Evolutionary conservation across 2,797 vertebrate species (phyloP).

Genomic region (Lepilemur septentrionalis): DNA sequence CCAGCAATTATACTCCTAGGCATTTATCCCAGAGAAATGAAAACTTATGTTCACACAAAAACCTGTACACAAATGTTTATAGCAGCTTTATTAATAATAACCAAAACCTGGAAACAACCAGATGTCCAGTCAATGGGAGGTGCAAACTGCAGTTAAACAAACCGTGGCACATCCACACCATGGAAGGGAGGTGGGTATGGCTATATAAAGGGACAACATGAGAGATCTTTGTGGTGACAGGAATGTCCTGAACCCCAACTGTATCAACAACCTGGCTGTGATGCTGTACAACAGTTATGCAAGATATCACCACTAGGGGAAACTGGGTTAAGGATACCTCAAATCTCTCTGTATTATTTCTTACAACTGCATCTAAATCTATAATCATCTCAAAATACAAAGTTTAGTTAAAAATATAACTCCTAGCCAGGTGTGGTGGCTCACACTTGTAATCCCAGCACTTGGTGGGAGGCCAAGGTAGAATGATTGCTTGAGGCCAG

Average conservation of each 20-base stretch:
- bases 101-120: slow-evolving; percentile 39
- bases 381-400: neutral
- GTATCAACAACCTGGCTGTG: neutral
- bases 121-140: neutral
- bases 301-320: neutral
- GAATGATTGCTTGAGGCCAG: neutral
- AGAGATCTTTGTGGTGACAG: neutral
- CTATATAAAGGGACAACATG: neutral
- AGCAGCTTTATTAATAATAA: slow-evolving; percentile 50
- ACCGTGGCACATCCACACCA: neutral
- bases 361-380: neutral
- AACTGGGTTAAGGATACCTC: neutral
- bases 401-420: neutral
- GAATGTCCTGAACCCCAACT: neutral
- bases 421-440: neutral
- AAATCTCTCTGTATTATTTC: neutral
- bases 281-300: neutral
- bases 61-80: neutral
- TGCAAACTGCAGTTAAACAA: neutral
- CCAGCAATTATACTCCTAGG: slow-evolving; percentile 21
- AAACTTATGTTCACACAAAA: slow-evolving; percentile 50
- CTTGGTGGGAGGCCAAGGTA: too few relatives aligned
- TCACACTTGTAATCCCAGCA: neutral
- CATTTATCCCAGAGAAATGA: slow-evolving; percentile 55
- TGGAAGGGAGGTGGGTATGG: neutral